Base-by-base conservation (phyloP, 2,113 vertebrate species). In the Pseudopipra pipra region DNA sequence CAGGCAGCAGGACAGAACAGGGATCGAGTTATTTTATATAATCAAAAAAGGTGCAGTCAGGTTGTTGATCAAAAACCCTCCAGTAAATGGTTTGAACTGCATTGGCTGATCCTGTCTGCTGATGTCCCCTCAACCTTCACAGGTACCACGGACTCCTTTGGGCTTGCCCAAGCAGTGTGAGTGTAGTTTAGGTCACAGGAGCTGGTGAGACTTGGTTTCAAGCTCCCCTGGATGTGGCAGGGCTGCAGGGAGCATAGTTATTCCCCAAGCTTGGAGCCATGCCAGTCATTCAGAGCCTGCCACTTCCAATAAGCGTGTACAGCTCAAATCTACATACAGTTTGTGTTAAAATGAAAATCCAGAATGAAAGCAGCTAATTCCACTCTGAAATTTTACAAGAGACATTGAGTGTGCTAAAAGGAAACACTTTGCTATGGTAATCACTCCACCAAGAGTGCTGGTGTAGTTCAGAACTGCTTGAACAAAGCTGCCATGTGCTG, bases 201-300 rank as follows among this genome's bases (percentile, higher is more conserved):
- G 66, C 20, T 63, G 72, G 63, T 76, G 78, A 89, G 56, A 65
- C 76, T 94, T 89, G n/a, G 54, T 54, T 97, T 89, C 77, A 96
- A 79, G 51, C n/a, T 51, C 70, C 56, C 80, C 83, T 96, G 91
- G 70, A 62, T 91, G 61, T 93, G 95, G 92, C 43, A 90, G 74
- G 52, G 87, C 70, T 17, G 9, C 39, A 80, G 70, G 87, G 43
- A 93, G 30, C 1, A 0, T 56, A 71, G 89, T 58, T 95, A 39
- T 85, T 95, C 62, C 47, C 46, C 46, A 90, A 37, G 30, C 30
- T 52, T 96, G 94, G 83, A 95, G 67, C 18, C 46, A n/a, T 39
- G 87, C 77, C 91, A 85, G 5, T 63, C 11, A 3, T 96, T 96
- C 59, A 44, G 30, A 92, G 35, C 65, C 81, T 95, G 66, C 44